Evolutionary conservation across 2,797 vertebrate species (phyloP), one percentile per base, ranked within the genome.

Genomic region (Lemur catta): DNA sequence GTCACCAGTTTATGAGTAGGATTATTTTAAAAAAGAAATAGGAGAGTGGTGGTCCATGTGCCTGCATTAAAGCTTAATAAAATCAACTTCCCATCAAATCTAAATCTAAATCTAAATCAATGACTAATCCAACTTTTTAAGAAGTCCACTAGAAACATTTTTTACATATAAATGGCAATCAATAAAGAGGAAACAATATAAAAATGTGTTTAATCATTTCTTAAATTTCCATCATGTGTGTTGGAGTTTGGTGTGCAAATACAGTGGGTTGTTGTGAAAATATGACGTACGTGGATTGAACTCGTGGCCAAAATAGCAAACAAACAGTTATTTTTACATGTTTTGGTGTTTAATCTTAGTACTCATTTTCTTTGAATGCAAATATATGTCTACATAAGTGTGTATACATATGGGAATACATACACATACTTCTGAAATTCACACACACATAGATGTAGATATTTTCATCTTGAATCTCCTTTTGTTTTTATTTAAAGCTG

Each of bases 181-280:
- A 48, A 46, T 81, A 63, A 86, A 78, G 24, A 87, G n/a, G 26
- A 89, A 93, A 74, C 80, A 85, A 48, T 48, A 76, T 55, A 75
- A 43, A 75, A 94, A 93, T 75, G 15, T 57, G 84, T 75, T 95
- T 88, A 80, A 92, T 96, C 84, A 85, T 93, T 96, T 92, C 86
- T 46, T 93, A 91, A 84, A 79, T 94, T 94, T 93, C 57, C 72
- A 41, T 67, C 18, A 1, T 46, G 72, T 38, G 75, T 48, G 33
- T 87, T 88, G 61, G 24, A 95, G 80, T 97, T 92, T 96, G 86
- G 55, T 41, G 57, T 96, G 38, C 90, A 91, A 84, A 97, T 46
- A 97, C 26, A 65, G 63, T 61, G 52, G 76, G 55, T 93, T 96
- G 72, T 97, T 97, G 65, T 95, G 96, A 92, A 97, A 97, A 97